Base-by-base conservation (phyloP, 92 coral and sea anemone genomes). In the Umimayanthus kanabou region DNA sequence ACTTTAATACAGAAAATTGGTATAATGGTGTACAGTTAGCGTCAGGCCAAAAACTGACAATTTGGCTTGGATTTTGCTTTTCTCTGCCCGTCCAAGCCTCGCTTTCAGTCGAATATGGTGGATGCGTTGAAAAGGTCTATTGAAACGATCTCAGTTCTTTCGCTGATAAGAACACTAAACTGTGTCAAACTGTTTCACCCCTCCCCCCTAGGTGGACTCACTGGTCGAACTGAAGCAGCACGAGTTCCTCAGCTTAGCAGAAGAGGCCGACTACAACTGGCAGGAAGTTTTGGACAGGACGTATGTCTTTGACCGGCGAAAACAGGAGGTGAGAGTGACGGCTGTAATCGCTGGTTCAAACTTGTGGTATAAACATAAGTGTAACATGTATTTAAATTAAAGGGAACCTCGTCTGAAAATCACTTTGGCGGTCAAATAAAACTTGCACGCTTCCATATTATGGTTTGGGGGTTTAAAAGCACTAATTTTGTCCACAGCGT, bases 181-280 rank as follows among this genome's bases (percentile, higher is more conserved):
- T 61, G 25, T 61, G 42, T 83, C 39, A n/a, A 42, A 15, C 37
- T 79, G 29, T 25, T 50, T 74, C 39, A 76, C 86, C n/a, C 70
- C 23, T 9, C 22, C 45, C 28, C 67, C 67, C 37, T 28, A 96
- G 98, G 98, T 94, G 58, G 95, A 93, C 50, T 94, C 98, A 4
- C 89, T 96, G 79, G 91, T 93, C 37, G 95, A 96, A 76, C 39
- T 96, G 16, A 96, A 96, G 72, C 93, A 94, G 67, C 98, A 96
- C 88, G 96, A 94, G 65, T 97, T 94, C 75, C 92, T 96, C 29
- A 92, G 93, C 75, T 88, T 96, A 26, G 93, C 93, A 13, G 98
- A 96, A 11, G 98, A 96, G 90, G 93, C 94, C 1, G 91, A 93
- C 75, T 89, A 95, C 88, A 94, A 96, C 91, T 96, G 98, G 98